Base-by-base conservation (phyloP, 2,113 vertebrate genomes). In the Chauna torquata region DNA sequence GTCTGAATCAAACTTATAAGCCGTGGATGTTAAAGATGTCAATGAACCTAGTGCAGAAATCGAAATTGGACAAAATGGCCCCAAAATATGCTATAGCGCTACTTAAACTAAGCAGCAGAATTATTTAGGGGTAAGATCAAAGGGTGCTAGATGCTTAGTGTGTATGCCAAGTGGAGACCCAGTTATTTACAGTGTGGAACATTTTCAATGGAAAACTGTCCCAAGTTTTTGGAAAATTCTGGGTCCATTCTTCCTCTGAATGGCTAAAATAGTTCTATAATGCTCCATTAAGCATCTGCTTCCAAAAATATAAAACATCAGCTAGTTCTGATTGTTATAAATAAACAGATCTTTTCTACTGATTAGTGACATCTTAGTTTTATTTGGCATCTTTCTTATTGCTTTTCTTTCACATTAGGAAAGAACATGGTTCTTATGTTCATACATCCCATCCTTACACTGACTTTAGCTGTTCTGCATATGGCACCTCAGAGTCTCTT, bases 161-260 rank as follows among this genome's bases (percentile, higher is more conserved):
- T 0, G 1, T 24, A 27, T 0, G 1, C 12, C 50, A 66, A 16
- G 27, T 68, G 13, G 61, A 76, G 27, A 36, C 44, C 52, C 54
- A 34, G 20, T 59, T 89, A 42, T 11, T 25, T 28, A 9, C 4
- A 59, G 13, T 9, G 22, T 49, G 20, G 30, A 82, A 44, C 4
- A 12, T 4, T 66, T n/a, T 82, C 11, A 42, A 5, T 32, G 16
- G 25, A 52, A 49, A 59, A 45, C 7, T 65, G 11, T 49, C 30
- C 44, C 25, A 32, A 5, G 38, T 3, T 38, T 45, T 90, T 23
- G 32, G 32, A 17, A 68, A 50, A 12, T 34, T 38, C 12, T 15
- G 32, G 13, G 13, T 44, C 27, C 22, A 2, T 36, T 82, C 38
- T 59, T 59, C 22, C 16, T 59, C 36, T 28, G 36, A 52, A 52